Percentiles rank a stretch among this genome's conserved stretches.
These are phyloP conservation scores for Paramormyrops kingsleyae DNA, from an alignment of 2,113 vertebrate genomes.

Conservation along the genomic window DNA sequence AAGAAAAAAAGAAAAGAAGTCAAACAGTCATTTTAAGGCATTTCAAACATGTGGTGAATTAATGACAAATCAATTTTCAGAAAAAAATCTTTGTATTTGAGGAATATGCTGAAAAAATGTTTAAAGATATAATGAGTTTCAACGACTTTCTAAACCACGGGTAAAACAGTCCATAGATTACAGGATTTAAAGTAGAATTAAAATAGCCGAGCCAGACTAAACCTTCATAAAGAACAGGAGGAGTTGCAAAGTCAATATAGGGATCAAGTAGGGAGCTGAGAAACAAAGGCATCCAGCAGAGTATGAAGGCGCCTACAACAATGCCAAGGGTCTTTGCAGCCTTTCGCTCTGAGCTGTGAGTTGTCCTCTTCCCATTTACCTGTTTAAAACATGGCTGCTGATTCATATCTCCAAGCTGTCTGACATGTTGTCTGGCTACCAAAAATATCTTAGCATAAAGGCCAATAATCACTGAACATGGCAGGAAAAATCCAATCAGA, in stretches of 20 bases:
- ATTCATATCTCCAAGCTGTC: slow-evolving; percentile 26
- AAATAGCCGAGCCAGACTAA: slow-evolving; percentile 44
- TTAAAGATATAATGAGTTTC: slow-evolving; percentile 31
- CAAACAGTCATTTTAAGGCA: too few species aligned
- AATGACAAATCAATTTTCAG: too few species aligned
- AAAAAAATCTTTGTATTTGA: background rate
- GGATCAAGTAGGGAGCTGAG: too few species aligned
- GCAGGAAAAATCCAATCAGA: slow-evolving; percentile 29
- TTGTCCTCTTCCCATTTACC: background rate
- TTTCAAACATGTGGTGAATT: too few species aligned
- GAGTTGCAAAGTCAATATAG: too few species aligned
- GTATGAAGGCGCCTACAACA: too few species aligned
- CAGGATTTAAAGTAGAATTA: slow-evolving; percentile 43
- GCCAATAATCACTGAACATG: slow-evolving; percentile 34
- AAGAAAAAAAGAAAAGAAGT: too few species aligned
- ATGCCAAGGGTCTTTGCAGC: too few species aligned
- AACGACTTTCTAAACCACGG: slow-evolving; percentile 39
- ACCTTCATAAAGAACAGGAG: slow-evolving; percentile 31
- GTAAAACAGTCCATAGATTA: slow-evolving; percentile 34
- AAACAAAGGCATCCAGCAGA: too few species aligned
- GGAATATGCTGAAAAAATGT: too few species aligned
- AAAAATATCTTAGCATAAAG: slow-evolving; percentile 32
- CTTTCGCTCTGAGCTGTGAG: too few species aligned
- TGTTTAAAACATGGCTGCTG: background rate
- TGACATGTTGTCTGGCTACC: slow-evolving; percentile 21